Percentiles rank a stretch among this genome's conserved stretches.
phyloP scores from a whole-genome alignment of 2,888 invertebrate species.

The Monoplex corrugatus region DNA sequence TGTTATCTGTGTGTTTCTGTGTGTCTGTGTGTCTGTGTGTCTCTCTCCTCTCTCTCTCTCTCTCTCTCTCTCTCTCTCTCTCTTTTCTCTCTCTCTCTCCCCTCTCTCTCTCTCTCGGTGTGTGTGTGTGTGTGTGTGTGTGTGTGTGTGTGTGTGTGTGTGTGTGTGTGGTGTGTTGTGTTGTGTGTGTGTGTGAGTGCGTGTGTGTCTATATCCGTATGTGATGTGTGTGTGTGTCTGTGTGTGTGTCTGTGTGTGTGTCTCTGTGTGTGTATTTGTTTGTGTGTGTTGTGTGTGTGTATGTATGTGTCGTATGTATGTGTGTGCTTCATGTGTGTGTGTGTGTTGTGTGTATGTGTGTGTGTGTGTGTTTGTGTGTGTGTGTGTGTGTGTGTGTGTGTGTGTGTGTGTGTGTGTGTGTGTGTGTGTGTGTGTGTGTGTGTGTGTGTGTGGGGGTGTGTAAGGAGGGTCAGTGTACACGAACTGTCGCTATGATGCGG shows the following conservation, averaged over 20 bases:
- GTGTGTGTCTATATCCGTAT: not conserved
- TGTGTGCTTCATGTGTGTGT: too few species aligned
- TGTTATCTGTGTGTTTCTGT: not conserved
- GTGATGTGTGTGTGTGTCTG: not conserved
- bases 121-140: too few species aligned
- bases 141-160: not conserved
- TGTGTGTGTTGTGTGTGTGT: not conserved
- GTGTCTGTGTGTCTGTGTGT: not conserved
- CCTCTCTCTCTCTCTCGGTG: not conserved
- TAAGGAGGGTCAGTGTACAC: too few species aligned
- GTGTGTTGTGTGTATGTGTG: too few species aligned
- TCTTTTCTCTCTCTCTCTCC: not conserved
- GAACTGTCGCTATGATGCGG: too few species aligned
- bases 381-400: not conserved
- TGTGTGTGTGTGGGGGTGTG: too few species aligned
- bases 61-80: not conserved
- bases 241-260: not conserved
- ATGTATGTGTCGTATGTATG: not conserved
- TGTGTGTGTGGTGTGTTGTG: not conserved
- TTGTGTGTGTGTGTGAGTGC: not conserved
- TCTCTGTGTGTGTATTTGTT: not conserved
- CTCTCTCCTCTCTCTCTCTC: not conserved
- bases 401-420: not conserved
- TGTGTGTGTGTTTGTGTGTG: not conserved
- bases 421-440: not conserved